Evolutionary conservation across 1,140 invertebrate genomes (phyloP).

Genomic region (Zaprionus inermis): DNA sequence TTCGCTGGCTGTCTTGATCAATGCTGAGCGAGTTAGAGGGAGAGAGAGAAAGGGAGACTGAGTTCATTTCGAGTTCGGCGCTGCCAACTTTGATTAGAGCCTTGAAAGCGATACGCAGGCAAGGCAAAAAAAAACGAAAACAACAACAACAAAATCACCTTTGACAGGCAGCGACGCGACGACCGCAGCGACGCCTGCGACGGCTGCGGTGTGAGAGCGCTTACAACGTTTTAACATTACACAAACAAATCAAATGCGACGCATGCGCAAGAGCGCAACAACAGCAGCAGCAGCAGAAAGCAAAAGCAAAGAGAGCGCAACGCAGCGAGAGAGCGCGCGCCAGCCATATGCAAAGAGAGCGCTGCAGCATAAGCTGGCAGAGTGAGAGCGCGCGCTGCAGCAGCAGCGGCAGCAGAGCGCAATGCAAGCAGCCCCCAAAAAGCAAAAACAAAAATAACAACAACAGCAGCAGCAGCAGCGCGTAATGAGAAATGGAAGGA

Average conservation of each 20-base stretch:
- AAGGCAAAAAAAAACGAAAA: neutral
- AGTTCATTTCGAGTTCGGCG: too few relatives aligned
- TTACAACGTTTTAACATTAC: constrained; percentile 71
- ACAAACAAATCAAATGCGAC: constrained; percentile 78
- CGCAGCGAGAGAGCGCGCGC: constrained; percentile 9
- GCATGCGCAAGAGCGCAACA: constrained; percentile 52
- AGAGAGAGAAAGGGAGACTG: too few relatives aligned
- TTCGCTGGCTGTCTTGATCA: neutral
- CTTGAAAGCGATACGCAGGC: constrained; percentile 7
- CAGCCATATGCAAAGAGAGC: constrained; percentile 4
- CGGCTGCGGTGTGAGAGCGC: constrained; percentile 43
- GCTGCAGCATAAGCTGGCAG: constrained; percentile 2
- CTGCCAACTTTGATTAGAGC: constrained; percentile 4
- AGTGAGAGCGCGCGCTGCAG: constrained; percentile 27
- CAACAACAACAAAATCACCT: neutral
- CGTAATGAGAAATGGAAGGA: constrained; percentile 20
- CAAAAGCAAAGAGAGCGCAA: constrained; percentile 16
- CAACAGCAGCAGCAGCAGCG: constrained; percentile 18
- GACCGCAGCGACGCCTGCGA: constrained; percentile 7
- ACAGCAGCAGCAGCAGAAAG: too few relatives aligned
- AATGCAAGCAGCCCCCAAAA: constrained; percentile 74
- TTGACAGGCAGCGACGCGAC: constrained; percentile 26
- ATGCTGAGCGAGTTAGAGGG: neutral
- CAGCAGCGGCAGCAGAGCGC: constrained; percentile 9
- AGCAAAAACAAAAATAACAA: constrained; percentile 48